Evolutionary conservation across 2,888 invertebrate genomes (phyloP), one percentile per base, ranked within the genome.

Genomic region (Andrena chrysosceles): DNA sequence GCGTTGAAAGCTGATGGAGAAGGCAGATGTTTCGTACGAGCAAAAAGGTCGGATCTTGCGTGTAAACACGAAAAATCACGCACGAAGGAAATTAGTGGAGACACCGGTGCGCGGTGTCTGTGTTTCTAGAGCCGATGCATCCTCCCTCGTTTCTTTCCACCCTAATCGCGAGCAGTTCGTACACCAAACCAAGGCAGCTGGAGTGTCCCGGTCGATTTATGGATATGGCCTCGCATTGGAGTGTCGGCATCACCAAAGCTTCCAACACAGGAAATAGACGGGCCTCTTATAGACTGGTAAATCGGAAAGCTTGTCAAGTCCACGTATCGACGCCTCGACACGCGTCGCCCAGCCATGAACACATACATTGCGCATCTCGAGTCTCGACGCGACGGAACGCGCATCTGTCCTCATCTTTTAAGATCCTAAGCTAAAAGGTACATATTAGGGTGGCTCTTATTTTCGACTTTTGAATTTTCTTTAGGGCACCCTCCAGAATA

Each of bases 291-390:
- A 3, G 42, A 10, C 35, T 42, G 62, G 72, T 77, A 83, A 79
- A 83, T 77, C 76, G 71, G 23, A 81, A 73, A 75, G 48, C 77
- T 76, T 76, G 72, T 76, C 64, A 77, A 75, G 69, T 76, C 35
- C 31, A 59, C 7, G 31, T 54, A 70, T 52, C 56, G 64, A 70
- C 56, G 60, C 48, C 56, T 80, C 73, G 78, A 63, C 87, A 85
- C 64, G 83, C 91, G 91, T 91, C 92, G 92, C 91, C 92, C 92
- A 92, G 92, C 92, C 91, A 91, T 87, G 85, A 90, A 91, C 92
- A 91, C 92, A 92, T 81, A 86, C 71, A 35, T 80, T 48, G 13
- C 80, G 80, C 42, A 75, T 77, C 87, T 81, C 85, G 81, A 85
- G 75, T 20, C 56, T 29, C 33, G 26, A 26, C 60, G 35, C 33